Percentiles rank a stretch among this genome's conserved stretches.
These are phyloP conservation scores for Ophioderma brevispina DNA, from an alignment of 35 echinoderm and acorn worm genomes.

Conservation along the genomic window DNA sequence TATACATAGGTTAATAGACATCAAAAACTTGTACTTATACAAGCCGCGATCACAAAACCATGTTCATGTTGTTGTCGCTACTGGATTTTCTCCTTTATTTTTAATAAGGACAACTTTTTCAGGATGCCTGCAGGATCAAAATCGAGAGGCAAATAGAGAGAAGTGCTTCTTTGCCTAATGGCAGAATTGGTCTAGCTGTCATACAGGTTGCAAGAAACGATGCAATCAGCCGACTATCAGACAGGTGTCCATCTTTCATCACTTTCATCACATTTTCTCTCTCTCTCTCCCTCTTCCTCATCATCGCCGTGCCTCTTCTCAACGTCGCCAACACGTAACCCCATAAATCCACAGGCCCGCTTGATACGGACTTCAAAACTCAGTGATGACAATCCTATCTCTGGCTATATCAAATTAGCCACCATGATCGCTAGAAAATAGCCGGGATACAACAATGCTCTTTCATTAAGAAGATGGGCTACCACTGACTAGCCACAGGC, in stretches of 20 bases:
- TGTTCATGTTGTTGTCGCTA: no score
- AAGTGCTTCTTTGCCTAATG: no score
- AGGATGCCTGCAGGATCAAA: no score
- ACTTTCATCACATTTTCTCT: neutral
- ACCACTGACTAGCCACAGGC: neutral
- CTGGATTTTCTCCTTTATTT: no score
- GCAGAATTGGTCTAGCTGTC: no score
- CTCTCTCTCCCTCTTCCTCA: neutral
- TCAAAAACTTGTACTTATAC: no score
- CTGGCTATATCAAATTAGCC: conserved; percentile 17
- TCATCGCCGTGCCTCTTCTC: neutral
- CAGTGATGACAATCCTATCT: neutral
- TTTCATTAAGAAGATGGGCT: neutral
- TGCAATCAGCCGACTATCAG: no score
- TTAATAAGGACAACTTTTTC: no score
- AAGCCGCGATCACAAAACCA: no score
- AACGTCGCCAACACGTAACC: neutral
- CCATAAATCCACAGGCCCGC: neutral
- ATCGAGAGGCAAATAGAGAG: no score
- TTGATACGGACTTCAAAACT: neutral
- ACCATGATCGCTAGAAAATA: conserved; percentile 5
- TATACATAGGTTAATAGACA: no score
- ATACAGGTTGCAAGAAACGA: no score
- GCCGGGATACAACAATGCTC: neutral
- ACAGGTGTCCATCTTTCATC: conserved; percentile 1